phyloP scores from a whole-genome alignment of 2,797 vertebrate species.

The Phoeniculus purpureus region DNA sequence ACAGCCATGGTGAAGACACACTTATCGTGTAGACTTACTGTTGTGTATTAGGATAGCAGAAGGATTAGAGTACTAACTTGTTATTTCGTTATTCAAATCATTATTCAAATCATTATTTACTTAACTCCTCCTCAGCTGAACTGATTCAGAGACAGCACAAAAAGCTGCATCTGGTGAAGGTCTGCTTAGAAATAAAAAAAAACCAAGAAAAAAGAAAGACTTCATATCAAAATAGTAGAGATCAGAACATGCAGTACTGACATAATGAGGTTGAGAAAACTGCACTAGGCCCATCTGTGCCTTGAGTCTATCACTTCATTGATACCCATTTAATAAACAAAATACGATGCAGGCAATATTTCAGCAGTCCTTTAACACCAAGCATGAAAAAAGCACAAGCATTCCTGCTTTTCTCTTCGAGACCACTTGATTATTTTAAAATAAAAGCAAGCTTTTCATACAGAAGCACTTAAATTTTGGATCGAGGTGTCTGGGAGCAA shows the following conservation, averaged over 20 bases:
- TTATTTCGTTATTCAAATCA: constrained; percentile 5
- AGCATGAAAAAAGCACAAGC: not conserved
- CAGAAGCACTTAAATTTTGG: not conserved
- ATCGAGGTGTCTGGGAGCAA: not conserved
- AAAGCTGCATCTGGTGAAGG: constrained; percentile 58
- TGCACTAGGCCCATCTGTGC: constrained; percentile 61
- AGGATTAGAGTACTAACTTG: not conserved
- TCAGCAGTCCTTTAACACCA: not conserved
- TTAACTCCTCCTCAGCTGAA: constrained; percentile 23
- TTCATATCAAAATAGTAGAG: constrained; percentile 62
- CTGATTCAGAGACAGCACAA: constrained; percentile 44
- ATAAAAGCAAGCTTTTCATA: not conserved
- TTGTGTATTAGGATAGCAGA: not conserved
- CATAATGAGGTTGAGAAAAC: constrained; percentile 61
- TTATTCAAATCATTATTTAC: constrained; percentile 30
- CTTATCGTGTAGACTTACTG: not conserved
- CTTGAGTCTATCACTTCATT: constrained; percentile 14
- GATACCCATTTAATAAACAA: constrained; percentile 34
- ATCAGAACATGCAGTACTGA: constrained; percentile 68
- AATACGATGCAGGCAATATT: not conserved
- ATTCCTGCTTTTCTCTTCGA: not conserved
- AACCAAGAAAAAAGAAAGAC: not conserved
- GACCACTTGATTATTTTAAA: not conserved
- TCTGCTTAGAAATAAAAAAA: not conserved
- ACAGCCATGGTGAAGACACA: not conserved